Evolutionary conservation across 2,113 vertebrate genomes (phyloP), one percentile per base, ranked within the genome.

Genomic region (Harpagus bidentatus): DNA sequence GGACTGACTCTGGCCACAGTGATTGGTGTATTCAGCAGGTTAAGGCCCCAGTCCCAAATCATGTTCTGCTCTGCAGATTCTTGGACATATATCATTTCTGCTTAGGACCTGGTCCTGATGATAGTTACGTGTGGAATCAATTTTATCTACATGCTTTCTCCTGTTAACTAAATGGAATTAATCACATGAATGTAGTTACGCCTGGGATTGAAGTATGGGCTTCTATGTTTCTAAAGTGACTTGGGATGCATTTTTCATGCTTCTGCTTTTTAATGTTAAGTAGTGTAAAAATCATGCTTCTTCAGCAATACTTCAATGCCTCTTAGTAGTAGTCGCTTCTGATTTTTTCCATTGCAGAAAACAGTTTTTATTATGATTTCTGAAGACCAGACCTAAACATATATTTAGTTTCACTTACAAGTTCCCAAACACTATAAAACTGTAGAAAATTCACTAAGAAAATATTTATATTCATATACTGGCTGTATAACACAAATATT

Each of bases 381-480:
- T 86, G 69, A 95, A 79, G 43, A 67, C 47, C 32, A 77, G 40
- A 85, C 20, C 38, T 82, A 91, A 87, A 84, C 17, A 76, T 91
- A 31, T 38, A 91, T 91, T 94, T 96, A 89, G 83, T 94, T 96
- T 89, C 48, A 80, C 56, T 93, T 88, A 55, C 26, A 81, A 88
- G 45, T 86, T 93, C 52, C 66, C 34, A 80, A 96, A 90, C 47
- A 77, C 70, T 45, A 70, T 95, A 93, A 97, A 95, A 80, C 81
- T 89, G 71, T 67, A 93, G 48, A 93, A 97, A 95, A 86, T 34
- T 82, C 53, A 79, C 58, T 85, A 87, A 65, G 62, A 91, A 96
- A 95, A 97, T 95, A 95, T 96, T 96, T 97, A 70, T 87, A 45
- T 88, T 88, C 50, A 40, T 62, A 90, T 93, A 85, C 78, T 70